phyloP scores from a whole-genome alignment of 2,113 vertebrate species.

The Sialia sialis region DNA sequence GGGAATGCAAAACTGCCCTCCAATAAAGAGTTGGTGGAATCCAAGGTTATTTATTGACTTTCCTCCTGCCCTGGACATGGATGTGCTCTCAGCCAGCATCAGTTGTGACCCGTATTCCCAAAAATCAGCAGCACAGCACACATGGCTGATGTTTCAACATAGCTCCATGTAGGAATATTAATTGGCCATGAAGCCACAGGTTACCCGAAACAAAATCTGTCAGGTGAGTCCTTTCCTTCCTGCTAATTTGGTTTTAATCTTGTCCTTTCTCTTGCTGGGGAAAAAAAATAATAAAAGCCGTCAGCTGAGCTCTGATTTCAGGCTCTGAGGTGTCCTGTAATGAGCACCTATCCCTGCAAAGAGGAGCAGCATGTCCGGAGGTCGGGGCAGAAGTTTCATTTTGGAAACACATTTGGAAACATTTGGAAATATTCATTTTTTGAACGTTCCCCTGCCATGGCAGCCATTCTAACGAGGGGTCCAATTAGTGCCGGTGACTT shows the following conservation, averaged over 20 bases:
- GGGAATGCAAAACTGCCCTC: neutral
- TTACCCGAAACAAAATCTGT: neutral
- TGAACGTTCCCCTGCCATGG: neutral
- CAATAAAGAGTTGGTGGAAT: neutral
- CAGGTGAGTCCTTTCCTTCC: neutral
- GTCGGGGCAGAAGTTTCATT: neutral
- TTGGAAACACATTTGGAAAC: no score
- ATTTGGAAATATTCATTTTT: no score
- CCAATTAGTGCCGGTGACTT: slow-evolving; percentile 29
- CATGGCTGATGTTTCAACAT: neutral
- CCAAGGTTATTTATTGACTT: fast-evolving
- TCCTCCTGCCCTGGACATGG: fast-evolving
- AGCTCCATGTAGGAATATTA: neutral
- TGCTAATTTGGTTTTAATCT: neutral
- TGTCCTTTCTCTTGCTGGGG: neutral
- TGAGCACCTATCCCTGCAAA: neutral
- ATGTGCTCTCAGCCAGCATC: neutral
- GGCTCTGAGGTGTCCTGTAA: neutral
- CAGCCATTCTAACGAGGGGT: neutral
- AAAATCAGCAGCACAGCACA: neutral
- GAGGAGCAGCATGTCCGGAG: neutral
- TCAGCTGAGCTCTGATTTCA: neutral
- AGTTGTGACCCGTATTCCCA: neutral
- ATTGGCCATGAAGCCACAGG: neutral
- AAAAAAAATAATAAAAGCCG: neutral